Evolutionary conservation across 1,140 invertebrate species (phyloP), one percentile per base, ranked within the genome.

Genomic region (Eurytemora carolleeae): DNA sequence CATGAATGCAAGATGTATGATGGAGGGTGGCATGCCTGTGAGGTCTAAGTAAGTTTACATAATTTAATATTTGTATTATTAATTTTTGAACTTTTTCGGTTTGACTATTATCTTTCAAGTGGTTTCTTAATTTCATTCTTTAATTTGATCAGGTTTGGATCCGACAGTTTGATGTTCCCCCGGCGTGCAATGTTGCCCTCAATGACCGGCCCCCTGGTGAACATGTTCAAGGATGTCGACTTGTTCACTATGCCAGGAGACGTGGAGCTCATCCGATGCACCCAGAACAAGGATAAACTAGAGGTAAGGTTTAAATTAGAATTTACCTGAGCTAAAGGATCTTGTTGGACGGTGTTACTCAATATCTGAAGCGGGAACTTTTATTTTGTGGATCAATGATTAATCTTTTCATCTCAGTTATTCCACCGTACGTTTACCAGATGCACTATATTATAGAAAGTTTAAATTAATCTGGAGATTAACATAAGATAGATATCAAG

Each of bases 211-310:
- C n/a, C n/a, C n/a, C 21, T 59, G 12, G n/a, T 54, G 17, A 59
- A 53, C 26, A 22, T 54, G 7, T 20, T 24, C 12, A 24, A 12
- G 26, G 24, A 18, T 19, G 15, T 59, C n/a, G 19, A 52, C 58
- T n/a, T 52, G 18, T 57, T 57, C 56, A 55, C 21, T 21, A 18
- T 22, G 23, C 12, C 12, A 18, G 24, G 24, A 23, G 56, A 57
- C 21, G 23, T 15, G 12, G 18, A 57, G 60, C 53, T 62, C 16
- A 25, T 62, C 21, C 57, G 54, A 20, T 24, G 64, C 24, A 64
- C 53, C 2, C 24, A 62, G 2, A 24, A 64, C 31, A 55, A 64
- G 3, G 52, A 64, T 7, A 64, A 64, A 24, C 55, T 64, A 26
- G 55, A 64, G 18, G 18, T n/a, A n/a, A n/a, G n/a, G n/a, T n/a